Base-by-base conservation (phyloP, 2,888 invertebrate species). In the Mythimna impura region DNA sequence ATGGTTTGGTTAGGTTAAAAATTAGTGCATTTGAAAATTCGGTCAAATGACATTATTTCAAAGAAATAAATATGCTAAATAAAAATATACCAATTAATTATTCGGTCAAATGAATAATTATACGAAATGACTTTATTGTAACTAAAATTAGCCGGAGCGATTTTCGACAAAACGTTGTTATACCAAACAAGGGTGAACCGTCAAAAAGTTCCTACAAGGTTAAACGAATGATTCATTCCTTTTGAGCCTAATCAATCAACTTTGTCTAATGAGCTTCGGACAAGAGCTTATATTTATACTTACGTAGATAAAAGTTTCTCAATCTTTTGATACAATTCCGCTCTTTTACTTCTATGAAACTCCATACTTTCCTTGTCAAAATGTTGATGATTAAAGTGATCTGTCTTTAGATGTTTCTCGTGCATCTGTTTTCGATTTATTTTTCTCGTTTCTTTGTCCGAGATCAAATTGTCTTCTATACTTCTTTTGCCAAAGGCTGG, bases 251-350 rank as follows among this genome's bases (percentile, higher is more conserved):
- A 55, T 47, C 34, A 61, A 34, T 71, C 36, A 60, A 36, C 12
- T 60, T 36, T 12, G 12, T 36, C 12, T 60, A 36, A 40, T 60
- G 14, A 22, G 14, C 7, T 14, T 22, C 3, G 7, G n/a, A 22
- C n/a, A 22, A 61, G 61, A 61, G 0, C 40, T 3, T 14, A 8
- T 40, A 22, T 30, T 60, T 22, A 40, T 68, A 96, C 97, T 97
- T 93, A 97, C 97, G 97, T 96, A 80, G 94, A 95, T 66, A 97
- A 93, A 82, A 97, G 94, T 77, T 93, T 95, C 88, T 97, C 97
- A 71, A 97, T 90, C 91, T 97, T 97, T 71, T 93, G 94, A 88
- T 97, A 97, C 34, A 97, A 90, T 66, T 97, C 97, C 61, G 97
- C 92, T 86, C 97, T 94, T 79, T 97, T 97, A 63, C 94, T 94